These are phyloP conservation scores for Zhuqinia jingwanae DNA, from an alignment of 2,888 invertebrate genomes.

Conservation along the genomic window DNA sequence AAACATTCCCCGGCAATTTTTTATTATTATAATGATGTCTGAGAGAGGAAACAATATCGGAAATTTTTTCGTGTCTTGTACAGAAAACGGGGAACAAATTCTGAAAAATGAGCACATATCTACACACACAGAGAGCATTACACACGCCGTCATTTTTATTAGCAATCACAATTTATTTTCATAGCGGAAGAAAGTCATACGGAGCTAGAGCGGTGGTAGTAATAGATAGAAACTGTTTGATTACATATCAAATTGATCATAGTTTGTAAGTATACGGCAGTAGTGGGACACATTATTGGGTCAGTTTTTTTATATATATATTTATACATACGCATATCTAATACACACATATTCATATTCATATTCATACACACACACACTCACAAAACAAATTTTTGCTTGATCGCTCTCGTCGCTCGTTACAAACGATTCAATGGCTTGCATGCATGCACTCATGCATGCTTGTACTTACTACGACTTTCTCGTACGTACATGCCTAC, in stretches of 20 bases:
- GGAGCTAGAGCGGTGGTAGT: neutral
- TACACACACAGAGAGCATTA: too few relatives aligned
- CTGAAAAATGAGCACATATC: neutral
- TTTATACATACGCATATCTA: too few relatives aligned
- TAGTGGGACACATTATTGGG: conserved; percentile 28
- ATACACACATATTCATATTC: too few relatives aligned
- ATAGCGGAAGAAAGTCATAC: neutral
- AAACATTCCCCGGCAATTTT: conserved; percentile 39
- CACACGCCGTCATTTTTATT: conserved; percentile 8
- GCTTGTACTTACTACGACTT: conserved; percentile 22
- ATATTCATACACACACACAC: conserved; percentile 43
- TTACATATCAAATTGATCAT: conserved; percentile 36
- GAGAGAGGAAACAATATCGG: conserved; percentile 52
- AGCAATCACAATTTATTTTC: conserved; percentile 22
- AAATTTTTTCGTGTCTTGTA: conserved; percentile 34
- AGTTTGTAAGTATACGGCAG: neutral
- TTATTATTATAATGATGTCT: conserved; percentile 43
- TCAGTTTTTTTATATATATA: too few relatives aligned
- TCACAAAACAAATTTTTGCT: conserved; percentile 51
- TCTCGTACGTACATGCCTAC: neutral
- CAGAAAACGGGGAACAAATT: conserved; percentile 7
- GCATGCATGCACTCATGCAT: conserved; percentile 63
- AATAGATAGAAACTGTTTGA: conserved; percentile 28
- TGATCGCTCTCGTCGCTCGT: conserved; percentile 58
- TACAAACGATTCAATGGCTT: conserved; percentile 60